Percentiles rank a stretch among this genome's conserved stretches.
These are phyloP conservation scores for Tholera decimalis DNA, from an alignment of 2,888 invertebrate genomes.

Conservation along the genomic window DNA sequence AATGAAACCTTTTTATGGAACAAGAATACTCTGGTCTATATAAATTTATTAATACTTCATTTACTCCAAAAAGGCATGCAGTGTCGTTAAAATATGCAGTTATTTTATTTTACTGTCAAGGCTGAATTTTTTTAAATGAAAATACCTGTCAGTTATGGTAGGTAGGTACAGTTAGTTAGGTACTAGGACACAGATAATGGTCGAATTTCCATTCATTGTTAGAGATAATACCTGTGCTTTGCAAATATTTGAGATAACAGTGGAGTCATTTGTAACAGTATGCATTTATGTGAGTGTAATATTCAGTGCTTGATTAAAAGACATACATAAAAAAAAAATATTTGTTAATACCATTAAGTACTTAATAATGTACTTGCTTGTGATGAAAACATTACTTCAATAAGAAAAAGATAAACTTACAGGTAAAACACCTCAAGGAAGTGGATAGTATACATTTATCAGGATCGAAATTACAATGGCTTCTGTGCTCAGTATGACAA, in stretches of 20 bases:
- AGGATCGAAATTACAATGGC: neutral
- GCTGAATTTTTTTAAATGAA: constrained; percentile 40
- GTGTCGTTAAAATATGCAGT: constrained; percentile 35
- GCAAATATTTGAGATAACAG: constrained; percentile 41
- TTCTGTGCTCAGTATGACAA: neutral
- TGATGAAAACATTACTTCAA: too few relatives aligned
- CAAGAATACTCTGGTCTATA: too few relatives aligned
- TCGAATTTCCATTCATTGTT: constrained; percentile 38
- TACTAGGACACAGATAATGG: constrained; percentile 48
- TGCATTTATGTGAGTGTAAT: neutral
- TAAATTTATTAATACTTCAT: neutral
- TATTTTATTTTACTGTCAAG: constrained; percentile 50
- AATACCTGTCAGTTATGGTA: constrained; percentile 18
- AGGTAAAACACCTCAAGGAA: neutral
- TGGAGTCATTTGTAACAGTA: neutral
- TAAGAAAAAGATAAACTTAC: too few relatives aligned
- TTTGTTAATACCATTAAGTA: too few relatives aligned
- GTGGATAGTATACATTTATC: too few relatives aligned
- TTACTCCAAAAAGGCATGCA: neutral
- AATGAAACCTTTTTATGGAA: neutral
- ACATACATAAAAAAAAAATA: neutral
- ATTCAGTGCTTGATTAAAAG: constrained; percentile 2
- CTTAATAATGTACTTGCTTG: too few relatives aligned
- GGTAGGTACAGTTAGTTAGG: too few relatives aligned
- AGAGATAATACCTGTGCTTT: constrained; percentile 8